Conservation (phyloP, 1,140 invertebrate genomes). For the Pseudomyrmex pallidus region DNA sequence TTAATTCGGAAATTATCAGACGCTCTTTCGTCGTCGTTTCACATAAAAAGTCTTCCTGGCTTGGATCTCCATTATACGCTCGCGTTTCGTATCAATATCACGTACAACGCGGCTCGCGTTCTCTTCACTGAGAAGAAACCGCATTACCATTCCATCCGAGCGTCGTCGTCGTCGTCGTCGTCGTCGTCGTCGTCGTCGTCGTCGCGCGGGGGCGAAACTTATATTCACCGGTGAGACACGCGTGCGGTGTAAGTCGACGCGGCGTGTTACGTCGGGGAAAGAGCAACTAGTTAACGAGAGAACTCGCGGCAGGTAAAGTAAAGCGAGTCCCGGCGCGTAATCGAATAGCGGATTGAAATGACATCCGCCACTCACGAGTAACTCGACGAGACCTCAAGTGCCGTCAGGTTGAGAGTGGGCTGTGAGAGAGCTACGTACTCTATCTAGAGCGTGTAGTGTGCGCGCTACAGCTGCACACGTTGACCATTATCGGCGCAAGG, state of each 20-base stretch:
- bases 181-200: neutral
- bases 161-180: too few species aligned
- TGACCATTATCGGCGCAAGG: slow-evolving; percentile 69
- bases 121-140: neutral
- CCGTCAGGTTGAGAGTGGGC: slow-evolving; percentile 47
- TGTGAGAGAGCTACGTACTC: slow-evolving; percentile 42
- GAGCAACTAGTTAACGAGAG: slow-evolving; percentile 71
- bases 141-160: slow-evolving; percentile 30
- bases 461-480: slow-evolving; percentile 60
- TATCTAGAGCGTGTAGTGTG: slow-evolving; percentile 63
- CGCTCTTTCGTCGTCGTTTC: too few species aligned
- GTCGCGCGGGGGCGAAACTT: slow-evolving; percentile 14
- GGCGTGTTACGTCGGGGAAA: slow-evolving; percentile 45
- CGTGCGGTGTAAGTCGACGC: slow-evolving; percentile 37
- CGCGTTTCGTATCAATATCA: slow-evolving; percentile 7
- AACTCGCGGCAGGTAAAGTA: slow-evolving; percentile 56
- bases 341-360: slow-evolving; percentile 76
- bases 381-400: slow-evolving; percentile 71
- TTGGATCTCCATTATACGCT: slow-evolving; percentile 14
- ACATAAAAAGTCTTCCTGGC: slow-evolving; percentile 1
- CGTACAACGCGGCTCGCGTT: neutral
- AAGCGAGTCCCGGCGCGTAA: slow-evolving; percentile 65
- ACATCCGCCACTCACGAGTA: slow-evolving; percentile 74
- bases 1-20: neutral
- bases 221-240: slow-evolving; percentile 24